phyloP scores from a whole-genome alignment of 2,797 vertebrate species.

The Cryptoblepharus egeriae region DNA sequence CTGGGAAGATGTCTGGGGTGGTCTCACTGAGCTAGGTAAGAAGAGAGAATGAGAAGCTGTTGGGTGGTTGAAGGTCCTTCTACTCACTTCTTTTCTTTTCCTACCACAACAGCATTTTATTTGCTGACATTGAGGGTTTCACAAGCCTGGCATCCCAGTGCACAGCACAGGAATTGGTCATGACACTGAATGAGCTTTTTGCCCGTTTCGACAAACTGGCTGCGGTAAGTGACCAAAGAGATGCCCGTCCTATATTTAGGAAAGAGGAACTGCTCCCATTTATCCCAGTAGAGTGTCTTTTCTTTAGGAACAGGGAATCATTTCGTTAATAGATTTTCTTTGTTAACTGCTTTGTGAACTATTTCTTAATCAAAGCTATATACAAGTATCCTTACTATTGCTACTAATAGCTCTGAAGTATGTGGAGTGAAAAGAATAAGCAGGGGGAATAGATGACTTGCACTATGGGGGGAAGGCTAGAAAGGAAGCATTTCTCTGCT shows the following conservation, averaged over 20 bases:
- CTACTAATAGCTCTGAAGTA: too few species aligned
- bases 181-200: constrained; percentile 97
- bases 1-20: not conserved
- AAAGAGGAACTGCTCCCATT: too few species aligned
- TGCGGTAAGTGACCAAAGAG: constrained; percentile 80
- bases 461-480: not conserved
- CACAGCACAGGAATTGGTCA: constrained; percentile 96
- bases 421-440: not conserved
- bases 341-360: too few species aligned
- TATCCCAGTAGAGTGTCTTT: too few species aligned
- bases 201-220: constrained; percentile 97
- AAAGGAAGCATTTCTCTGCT: not conserved
- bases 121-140: constrained; percentile 97
- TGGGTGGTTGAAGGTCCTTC: not conserved
- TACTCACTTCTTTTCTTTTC: not conserved
- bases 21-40: not conserved
- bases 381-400: too few species aligned
- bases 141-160: constrained; percentile 97
- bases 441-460: not conserved
- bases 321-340: too few species aligned
- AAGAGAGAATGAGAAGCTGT: not conserved
- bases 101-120: constrained; percentile 85
- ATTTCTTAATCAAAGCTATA: too few species aligned
- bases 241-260: too few species aligned
- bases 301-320: too few species aligned